A percentile compares a stretch with the other conserved stretches of the same genome.
phyloP scores from a whole-genome alignment of 2,888 invertebrate species.

The Epinotia ramella region DNA sequence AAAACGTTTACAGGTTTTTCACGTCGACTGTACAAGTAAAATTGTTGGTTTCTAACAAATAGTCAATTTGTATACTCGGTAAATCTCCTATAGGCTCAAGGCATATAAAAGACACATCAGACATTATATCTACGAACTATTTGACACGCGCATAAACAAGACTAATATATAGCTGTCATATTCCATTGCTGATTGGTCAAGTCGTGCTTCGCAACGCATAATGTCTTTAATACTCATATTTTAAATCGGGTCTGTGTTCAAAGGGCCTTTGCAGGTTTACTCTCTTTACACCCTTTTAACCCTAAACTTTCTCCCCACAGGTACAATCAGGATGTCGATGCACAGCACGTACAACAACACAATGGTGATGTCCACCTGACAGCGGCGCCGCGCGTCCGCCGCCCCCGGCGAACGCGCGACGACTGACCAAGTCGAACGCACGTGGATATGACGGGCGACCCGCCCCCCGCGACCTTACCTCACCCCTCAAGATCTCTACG shows the following conservation, averaged over 20 bases:
- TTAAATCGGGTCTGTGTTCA: background rate
- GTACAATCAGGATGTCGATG: constrained; percentile 80
- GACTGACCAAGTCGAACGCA: constrained; percentile 63
- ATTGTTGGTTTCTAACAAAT: too few relatives aligned
- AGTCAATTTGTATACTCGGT: background rate
- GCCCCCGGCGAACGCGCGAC: constrained; percentile 60
- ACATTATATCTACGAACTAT: background rate
- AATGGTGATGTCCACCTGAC: constrained; percentile 74
- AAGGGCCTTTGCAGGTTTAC: background rate
- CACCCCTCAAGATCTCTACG: constrained; percentile 78
- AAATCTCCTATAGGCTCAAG: too few relatives aligned
- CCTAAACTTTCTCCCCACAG: constrained; percentile 56
- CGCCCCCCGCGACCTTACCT: constrained; percentile 58
- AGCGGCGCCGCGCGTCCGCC: constrained; percentile 68
- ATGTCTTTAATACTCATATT: background rate
- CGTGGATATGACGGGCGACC: constrained; percentile 70
- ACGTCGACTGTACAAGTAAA: too few relatives aligned
- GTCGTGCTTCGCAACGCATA: background rate
- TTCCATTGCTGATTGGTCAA: background rate
- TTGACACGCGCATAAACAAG: too few relatives aligned
- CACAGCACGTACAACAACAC: constrained; percentile 82
- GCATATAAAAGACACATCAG: too few relatives aligned
- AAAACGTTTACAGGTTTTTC: too few relatives aligned
- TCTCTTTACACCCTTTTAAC: constrained; percentile 34
- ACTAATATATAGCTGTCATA: background rate